These are phyloP conservation scores for Pipa parva DNA, from an alignment of 2,113 vertebrate genomes.

Conservation along the genomic window DNA sequence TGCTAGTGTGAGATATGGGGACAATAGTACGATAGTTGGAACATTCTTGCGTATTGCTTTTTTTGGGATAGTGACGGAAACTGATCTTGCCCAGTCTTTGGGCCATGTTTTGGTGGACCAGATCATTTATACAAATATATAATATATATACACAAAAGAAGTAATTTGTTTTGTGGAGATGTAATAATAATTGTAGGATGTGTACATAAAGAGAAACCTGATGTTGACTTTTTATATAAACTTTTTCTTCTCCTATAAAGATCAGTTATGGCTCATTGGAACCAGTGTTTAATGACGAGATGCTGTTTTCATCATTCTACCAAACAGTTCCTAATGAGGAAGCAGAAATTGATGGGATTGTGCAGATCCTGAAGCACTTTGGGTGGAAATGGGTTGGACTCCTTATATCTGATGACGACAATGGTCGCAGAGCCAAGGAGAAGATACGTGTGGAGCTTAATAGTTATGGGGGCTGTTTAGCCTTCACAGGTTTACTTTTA, in stretches of 20 bases:
- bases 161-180: no score
- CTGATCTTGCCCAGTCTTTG: no score
- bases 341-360: neutral
- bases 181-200: no score
- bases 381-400: constrained; percentile 19
- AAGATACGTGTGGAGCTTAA: neutral
- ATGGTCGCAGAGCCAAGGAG: neutral
- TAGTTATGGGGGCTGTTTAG: neutral
- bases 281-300: neutral
- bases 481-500: neutral
- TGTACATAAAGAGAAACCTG: no score
- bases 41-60: no score
- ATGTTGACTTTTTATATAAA: no score
- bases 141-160: no score
- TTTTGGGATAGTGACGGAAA: no score
- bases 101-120: no score
- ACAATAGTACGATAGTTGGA: no score
- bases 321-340: neutral
- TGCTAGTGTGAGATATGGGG: no score
- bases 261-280: neutral
- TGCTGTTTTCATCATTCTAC: constrained; percentile 4
- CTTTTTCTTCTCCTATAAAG: neutral
- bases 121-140: no score
- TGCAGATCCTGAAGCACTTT: constrained; percentile 8
- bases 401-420: constrained; percentile 4